Evolutionary conservation across 37 sponge, comb jelly and placozoan species (phyloP), one percentile per base, ranked within the genome.

Genomic region (Aplysina aerophoba): DNA sequence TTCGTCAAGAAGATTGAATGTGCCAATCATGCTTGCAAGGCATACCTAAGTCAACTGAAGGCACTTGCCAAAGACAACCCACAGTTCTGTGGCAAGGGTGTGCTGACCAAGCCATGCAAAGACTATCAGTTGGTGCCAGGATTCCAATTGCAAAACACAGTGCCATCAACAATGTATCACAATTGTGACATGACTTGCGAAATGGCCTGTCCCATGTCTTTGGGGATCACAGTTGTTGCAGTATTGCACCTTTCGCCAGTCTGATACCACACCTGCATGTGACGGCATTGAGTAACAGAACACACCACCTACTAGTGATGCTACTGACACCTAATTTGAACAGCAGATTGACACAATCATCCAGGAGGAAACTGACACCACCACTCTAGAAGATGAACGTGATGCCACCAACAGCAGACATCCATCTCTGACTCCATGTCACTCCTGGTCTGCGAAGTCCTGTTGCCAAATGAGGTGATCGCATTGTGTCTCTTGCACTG

Each of bases 151-250:
- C 4, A 2, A 62, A 8, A 8, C 64, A 71, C 34, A 34, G 73
- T 12, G 12, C 28, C 73, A 71, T 36, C 13, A 71, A 71, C 73
- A 71, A 71, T 34, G 16, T 28, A 28, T 71, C 73, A 4, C 24
- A 20, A 30, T 53, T 85, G 22, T 39, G 84, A 50, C 60, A 89
- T 20, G 87, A 87, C 41, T 53, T 86, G 15, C 0, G 60, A 1
- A 87, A 91, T 59, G 87, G 87, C 12, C 87, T 87, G 59, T 69
- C 33, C 0, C 90, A 89, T 31, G 85, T 85, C 37, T 89, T 89
- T 81, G 90, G 90, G 4, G 21, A 81, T 73, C 81, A 85, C 61
- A 24, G 35, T 1, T 0, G 36, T 2, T 89, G 85, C 81, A 85
- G 85, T 62, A 17, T 39, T 84, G 89, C 73, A 71, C 31, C 4